A percentile compares a stretch with the other conserved stretches of the same genome.
phyloP scores from a whole-genome alignment of 2,888 invertebrate genomes.

The Phania funesta region DNA sequence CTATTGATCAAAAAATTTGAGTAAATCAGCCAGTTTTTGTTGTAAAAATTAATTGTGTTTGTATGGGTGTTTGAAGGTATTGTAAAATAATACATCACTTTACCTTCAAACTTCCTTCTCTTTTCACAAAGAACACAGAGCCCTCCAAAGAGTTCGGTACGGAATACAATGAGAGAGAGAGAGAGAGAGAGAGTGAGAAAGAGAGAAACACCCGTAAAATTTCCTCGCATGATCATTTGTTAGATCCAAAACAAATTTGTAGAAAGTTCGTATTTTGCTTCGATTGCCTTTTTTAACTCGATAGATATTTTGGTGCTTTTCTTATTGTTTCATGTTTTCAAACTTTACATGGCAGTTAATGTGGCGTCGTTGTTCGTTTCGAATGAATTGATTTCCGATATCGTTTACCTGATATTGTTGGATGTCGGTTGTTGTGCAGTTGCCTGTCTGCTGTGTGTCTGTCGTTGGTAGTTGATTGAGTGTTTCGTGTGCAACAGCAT shows the following conservation, averaged over 20 bases:
- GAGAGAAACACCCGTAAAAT: slow-evolving; percentile 4
- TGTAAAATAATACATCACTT: slow-evolving; percentile 5
- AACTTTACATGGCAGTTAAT: slow-evolving; percentile 60
- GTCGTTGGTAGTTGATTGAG: background rate
- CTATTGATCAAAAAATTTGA: slow-evolving; percentile 66
- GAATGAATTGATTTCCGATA: slow-evolving; percentile 63
- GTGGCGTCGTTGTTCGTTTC: slow-evolving; percentile 32
- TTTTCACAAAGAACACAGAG: background rate
- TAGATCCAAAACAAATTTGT: slow-evolving; percentile 63
- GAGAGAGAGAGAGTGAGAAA: no score
- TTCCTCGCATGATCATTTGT: slow-evolving; percentile 43
- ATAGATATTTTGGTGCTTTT: background rate
- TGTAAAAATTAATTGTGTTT: slow-evolving; percentile 57
- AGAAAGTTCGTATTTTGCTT: slow-evolving; percentile 56
- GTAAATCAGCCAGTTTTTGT: slow-evolving; percentile 58
- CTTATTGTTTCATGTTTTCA: slow-evolving; percentile 46
- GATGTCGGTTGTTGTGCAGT: slow-evolving; percentile 3
- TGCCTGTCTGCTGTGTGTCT: slow-evolving; percentile 3
- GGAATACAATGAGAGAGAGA: no score
- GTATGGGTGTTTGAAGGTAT: background rate
- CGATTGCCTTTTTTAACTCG: slow-evolving; percentile 12
- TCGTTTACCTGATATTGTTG: slow-evolving; percentile 56
- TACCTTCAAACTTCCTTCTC: background rate
- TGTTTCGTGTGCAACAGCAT: slow-evolving; percentile 49
- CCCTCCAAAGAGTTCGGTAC: background rate